Conservation (phyloP, 64 coral and sea anemone genomes). For the Pocillopora verrucosa region DNA sequence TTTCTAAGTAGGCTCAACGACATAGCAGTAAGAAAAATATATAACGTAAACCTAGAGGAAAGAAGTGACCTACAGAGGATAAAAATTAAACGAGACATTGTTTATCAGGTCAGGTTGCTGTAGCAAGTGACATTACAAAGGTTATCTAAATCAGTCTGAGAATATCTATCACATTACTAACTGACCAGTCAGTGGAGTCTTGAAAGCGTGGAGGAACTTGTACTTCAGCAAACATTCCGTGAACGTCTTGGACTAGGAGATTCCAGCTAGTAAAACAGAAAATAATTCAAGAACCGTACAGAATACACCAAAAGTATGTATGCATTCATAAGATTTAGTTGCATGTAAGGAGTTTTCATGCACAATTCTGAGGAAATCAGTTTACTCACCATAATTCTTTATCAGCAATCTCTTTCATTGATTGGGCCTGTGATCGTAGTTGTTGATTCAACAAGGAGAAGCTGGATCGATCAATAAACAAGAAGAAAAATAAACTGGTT, state of each 20-base stretch:
- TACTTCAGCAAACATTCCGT: slow-evolving; percentile 35
- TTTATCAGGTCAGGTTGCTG: too few species aligned
- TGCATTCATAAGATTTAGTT: background rate
- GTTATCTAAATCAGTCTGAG: too few species aligned
- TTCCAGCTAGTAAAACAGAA: background rate
- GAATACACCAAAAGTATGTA: background rate
- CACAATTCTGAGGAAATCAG: too few species aligned
- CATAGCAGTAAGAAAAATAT: too few species aligned
- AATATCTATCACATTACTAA: background rate
- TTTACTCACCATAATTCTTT: slow-evolving; percentile 14
- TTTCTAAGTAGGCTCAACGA: too few species aligned
- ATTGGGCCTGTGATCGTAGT: slow-evolving; percentile 13
- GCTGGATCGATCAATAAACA: background rate
- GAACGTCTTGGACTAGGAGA: slow-evolving; percentile 33
- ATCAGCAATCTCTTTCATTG: background rate
- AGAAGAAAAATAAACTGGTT: too few species aligned
- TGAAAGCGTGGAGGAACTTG: slow-evolving; percentile 10
- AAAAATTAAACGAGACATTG: too few species aligned
- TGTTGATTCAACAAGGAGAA: background rate
- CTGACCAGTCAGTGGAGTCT: slow-evolving; percentile 16
- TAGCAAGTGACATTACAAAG: too few species aligned
- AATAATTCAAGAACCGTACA: background rate
- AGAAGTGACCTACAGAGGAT: too few species aligned
- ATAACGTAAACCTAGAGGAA: too few species aligned
- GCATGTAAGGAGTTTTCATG: background rate